A percentile compares a stretch with the other conserved stretches of the same genome.
These are phyloP conservation scores for Ptychoptera albimana DNA, from an alignment of 2,888 invertebrate species.

Conservation along the genomic window DNA sequence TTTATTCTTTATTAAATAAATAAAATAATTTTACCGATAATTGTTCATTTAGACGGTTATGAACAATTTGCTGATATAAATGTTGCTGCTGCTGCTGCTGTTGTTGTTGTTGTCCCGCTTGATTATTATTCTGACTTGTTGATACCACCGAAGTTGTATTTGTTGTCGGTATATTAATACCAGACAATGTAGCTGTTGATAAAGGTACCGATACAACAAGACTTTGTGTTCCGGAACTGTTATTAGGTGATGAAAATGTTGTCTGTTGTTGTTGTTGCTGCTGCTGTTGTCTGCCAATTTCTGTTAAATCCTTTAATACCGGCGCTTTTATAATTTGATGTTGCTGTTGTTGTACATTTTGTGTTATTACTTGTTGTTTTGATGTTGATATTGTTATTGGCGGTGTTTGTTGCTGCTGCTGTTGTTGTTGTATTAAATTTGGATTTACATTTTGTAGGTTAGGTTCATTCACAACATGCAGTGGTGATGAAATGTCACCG, in stretches of 20 bases:
- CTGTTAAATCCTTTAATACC: constrained; percentile 9
- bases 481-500: not conserved
- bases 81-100: not conserved
- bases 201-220: constrained; percentile 49
- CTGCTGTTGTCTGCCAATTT: constrained; percentile 9
- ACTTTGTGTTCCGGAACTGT: constrained; percentile 27
- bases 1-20: not conserved
- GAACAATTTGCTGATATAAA: not conserved
- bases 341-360: not conserved
- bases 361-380: constrained; percentile 1
- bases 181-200: constrained; percentile 33
- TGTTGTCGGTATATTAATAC: constrained; percentile 25
- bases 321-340: constrained; percentile 8
- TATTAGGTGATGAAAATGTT: not conserved
- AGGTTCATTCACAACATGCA: constrained; percentile 13
- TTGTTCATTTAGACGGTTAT: constrained; percentile 1
- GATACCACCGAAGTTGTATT: constrained; percentile 12
- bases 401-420: constrained; percentile 6
- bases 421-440: constrained; percentile 12
- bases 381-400: not conserved
- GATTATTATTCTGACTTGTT: constrained; percentile 2
- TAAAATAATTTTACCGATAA: constrained; percentile 1
- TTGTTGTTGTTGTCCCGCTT: not conserved
- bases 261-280: constrained; percentile 5
- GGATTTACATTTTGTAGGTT: constrained; percentile 16